Evolutionary conservation across 2,113 vertebrate species (phyloP).

Genomic region (Sorex araneus): DNA sequence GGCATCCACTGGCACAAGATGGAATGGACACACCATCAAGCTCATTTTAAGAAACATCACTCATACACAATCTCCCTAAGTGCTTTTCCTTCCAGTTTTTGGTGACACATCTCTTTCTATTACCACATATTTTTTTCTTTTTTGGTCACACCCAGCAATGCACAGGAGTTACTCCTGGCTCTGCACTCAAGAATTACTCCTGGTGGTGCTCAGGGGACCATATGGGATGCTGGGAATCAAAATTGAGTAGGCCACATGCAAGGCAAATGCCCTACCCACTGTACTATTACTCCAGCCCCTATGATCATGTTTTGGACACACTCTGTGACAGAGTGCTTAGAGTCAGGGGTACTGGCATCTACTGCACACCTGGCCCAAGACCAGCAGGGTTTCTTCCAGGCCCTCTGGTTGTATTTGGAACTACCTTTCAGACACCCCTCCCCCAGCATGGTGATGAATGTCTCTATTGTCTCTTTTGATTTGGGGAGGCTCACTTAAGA

Average conservation of each 20-base stretch:
- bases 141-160: too few relatives aligned
- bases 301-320: background rate
- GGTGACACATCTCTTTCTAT: background rate
- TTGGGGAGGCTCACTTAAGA: background rate
- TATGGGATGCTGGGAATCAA: too few relatives aligned
- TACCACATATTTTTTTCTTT: too few relatives aligned
- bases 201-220: too few relatives aligned
- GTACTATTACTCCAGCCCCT: too few relatives aligned
- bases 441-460: background rate
- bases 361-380: background rate
- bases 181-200: too few relatives aligned
- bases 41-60: conserved; percentile 6
- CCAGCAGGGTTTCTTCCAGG: background rate
- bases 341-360: rapidly evolving
- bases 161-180: too few relatives aligned
- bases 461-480: background rate
- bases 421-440: background rate
- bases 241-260: too few relatives aligned
- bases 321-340: background rate
- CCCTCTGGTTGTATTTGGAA: background rate
- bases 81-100: background rate
- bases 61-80: background rate
- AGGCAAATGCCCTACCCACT: too few relatives aligned
- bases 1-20: too few relatives aligned
- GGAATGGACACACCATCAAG: too few relatives aligned